These are phyloP conservation scores for Itoplectis maculator DNA, from an alignment of 2,888 invertebrate species.

Conservation along the genomic window DNA sequence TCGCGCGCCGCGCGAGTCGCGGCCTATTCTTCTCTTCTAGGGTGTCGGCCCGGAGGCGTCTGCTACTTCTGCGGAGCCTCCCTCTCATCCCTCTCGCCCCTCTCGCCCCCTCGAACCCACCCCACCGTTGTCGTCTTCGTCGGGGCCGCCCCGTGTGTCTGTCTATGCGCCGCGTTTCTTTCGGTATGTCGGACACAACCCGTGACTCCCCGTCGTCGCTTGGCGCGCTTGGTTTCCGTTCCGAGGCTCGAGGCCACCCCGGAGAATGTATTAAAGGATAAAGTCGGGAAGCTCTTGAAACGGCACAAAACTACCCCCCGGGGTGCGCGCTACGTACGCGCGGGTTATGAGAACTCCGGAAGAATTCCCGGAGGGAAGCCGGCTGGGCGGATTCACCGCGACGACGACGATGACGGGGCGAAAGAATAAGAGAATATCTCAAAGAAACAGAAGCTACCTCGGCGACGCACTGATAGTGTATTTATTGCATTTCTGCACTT, in stretches of 20 bases:
- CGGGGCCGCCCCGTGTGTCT: conserved; percentile 26
- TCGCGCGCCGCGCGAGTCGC: conserved; percentile 64
- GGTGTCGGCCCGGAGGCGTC: conserved; percentile 79
- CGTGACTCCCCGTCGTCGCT: conserved; percentile 25
- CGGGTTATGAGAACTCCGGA: conserved; percentile 40
- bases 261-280: conserved; percentile 34
- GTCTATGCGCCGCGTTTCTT: conserved; percentile 46
- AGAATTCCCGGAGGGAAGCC: conserved; percentile 26
- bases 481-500: conserved; percentile 13
- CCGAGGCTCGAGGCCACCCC: conserved; percentile 41
- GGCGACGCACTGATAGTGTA: background rate
- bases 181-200: conserved; percentile 42
- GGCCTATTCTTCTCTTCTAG: conserved; percentile 76
- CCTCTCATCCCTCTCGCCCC: background rate
- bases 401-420: conserved; percentile 15
- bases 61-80: conserved; percentile 59
- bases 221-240: conserved; percentile 40
- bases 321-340: conserved; percentile 25
- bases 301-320: conserved; percentile 29
- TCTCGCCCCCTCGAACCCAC: too few species aligned
- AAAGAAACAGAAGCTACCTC: background rate
- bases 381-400: conserved; percentile 6
- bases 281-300: conserved; percentile 49
- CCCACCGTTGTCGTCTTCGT: conserved; percentile 50
- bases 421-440: conserved; percentile 35